phyloP scores from a whole-genome alignment of 2,113 vertebrate genomes.

The Chloroceryle aenea region DNA sequence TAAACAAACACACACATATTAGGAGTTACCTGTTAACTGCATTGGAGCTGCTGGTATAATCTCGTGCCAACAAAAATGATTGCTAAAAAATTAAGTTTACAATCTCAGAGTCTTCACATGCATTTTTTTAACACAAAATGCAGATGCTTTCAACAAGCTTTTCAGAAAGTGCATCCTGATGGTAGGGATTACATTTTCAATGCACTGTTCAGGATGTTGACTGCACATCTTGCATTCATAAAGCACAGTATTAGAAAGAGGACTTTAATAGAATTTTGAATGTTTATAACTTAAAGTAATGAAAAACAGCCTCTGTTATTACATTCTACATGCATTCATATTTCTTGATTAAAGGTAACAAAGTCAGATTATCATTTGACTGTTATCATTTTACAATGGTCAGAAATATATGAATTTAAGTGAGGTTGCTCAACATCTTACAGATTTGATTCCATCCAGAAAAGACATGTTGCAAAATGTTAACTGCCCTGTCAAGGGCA shows the following conservation, averaged over 20 bases:
- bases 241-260: not conserved
- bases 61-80: not conserved
- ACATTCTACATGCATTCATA: not conserved
- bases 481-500: not conserved
- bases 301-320: not conserved
- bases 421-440: not conserved
- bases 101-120: not conserved
- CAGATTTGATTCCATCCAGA: not conserved
- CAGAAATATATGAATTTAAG: not conserved
- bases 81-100: not conserved
- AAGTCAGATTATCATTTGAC: not conserved
- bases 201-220: not conserved
- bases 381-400: not conserved
- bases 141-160: not conserved
- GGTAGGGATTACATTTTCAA: not conserved
- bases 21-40: not conserved
- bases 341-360: not conserved
- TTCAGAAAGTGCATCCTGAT: not conserved
- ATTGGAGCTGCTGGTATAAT: not conserved
- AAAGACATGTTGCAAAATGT: not conserved
- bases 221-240: not conserved
- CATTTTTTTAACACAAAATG: not conserved
- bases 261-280: not conserved
- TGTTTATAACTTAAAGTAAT: not conserved
- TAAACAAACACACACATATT: not conserved